Evolutionary conservation across 2,888 invertebrate genomes (phyloP), one percentile per base, ranked within the genome.

Genomic region (Smittia sp.): DNA sequence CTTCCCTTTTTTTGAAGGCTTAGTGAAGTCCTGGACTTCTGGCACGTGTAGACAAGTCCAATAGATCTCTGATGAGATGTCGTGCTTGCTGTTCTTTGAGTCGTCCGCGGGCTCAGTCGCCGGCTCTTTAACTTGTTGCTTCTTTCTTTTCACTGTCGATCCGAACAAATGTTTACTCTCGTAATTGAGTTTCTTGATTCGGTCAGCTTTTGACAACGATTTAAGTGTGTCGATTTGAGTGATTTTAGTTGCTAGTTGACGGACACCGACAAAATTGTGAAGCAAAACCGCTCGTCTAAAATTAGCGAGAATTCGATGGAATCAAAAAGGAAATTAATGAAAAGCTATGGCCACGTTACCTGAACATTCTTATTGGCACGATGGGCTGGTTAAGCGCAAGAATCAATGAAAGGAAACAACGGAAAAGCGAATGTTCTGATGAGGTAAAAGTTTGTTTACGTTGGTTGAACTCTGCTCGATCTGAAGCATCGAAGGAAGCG

Each of bases 101-200:
- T 32, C 65, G 65, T 32, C 65, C 73, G 13, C 63, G 68, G 9
- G 3, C 32, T 3, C 9, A 32, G 32, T 9, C 1, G 18, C n/a
- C 13, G 6, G 13, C 3, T 25, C 18, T 38, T 58, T 73, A 11
- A 39, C 41, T 13, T 18, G 22, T n/a, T 25, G 52, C 46, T 76
- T 77, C 27, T 76, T 75, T n/a, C 68, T 65, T 76, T 78, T 78
- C 4, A 77, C 24, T 1, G 79, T 76, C 4, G 77, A 74, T 6
- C 79, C 79, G 75, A 77, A 80, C 18, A 79, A 75, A n/a, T 70
- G 69, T 74, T 78, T 79, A 70, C 78, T 79, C 75, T 78, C 78
- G 73, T 75, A 76, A 66, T 79, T 76, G 6, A 77, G 73, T 22
- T 75, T 75, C 65, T 76, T 76, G 0, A 76, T 63, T 15, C 20